A percentile compares a stretch with the other conserved stretches of the same genome.
Conservation (phyloP, 1,140 invertebrate genomes). For the Drosophila virilis region DNA sequence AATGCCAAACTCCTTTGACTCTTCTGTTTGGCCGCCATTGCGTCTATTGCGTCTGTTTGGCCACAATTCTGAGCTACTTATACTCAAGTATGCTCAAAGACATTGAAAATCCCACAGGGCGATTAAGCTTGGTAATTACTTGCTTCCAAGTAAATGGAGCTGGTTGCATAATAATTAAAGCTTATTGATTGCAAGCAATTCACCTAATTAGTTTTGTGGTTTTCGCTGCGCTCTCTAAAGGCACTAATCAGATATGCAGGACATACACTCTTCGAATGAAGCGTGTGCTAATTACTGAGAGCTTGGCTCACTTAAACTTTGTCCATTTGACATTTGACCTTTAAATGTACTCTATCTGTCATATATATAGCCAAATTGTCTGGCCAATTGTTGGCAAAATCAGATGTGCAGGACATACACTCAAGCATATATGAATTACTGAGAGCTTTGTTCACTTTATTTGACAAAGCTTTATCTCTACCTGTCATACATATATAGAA, state of each 20-base stretch:
- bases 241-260: not conserved
- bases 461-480: no score
- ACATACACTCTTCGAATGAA: not conserved
- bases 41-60: not conserved
- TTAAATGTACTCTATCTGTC: no score
- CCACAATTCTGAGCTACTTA: not conserved
- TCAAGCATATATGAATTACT: no score
- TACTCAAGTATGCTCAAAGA: constrained; percentile 3
- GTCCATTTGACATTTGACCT: no score
- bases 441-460: no score
- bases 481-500: no score
- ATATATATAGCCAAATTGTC: no score
- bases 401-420: no score
- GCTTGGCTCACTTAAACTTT: not conserved
- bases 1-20: constrained; percentile 20
- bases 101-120: not conserved
- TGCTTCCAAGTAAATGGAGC: constrained; percentile 14
- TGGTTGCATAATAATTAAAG: constrained; percentile 18
- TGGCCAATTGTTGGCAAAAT: no score
- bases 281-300: not conserved
- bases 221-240: not conserved
- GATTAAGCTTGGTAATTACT: constrained; percentile 25
- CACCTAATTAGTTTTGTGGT: constrained; percentile 35
- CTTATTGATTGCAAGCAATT: constrained; percentile 24
- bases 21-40: constrained; percentile 14